A percentile compares a stretch with the other conserved stretches of the same genome.
Conservation (phyloP, 2,113 vertebrate species). For the Tympanuchus pallidicinctus region DNA sequence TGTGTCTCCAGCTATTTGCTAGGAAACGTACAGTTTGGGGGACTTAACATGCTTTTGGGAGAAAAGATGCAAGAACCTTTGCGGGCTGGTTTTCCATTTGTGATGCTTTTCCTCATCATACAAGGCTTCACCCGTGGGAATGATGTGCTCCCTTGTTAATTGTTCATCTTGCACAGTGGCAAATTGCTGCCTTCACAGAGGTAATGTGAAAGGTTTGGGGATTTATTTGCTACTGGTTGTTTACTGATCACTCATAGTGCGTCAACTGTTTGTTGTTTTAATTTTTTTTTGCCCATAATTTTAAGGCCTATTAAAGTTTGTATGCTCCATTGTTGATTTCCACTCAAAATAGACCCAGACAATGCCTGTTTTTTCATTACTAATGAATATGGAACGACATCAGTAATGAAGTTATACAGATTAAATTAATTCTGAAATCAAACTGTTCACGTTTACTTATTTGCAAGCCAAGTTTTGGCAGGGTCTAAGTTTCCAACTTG, state of each 20-base stretch:
- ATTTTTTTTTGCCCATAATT: slow-evolving; percentile 29
- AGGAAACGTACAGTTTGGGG: background rate
- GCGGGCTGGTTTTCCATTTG: background rate
- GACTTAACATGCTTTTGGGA: background rate
- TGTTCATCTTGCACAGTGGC: slow-evolving; percentile 12
- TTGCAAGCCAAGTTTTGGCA: background rate
- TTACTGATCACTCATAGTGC: background rate
- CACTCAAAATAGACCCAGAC: background rate
- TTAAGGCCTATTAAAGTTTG: background rate
- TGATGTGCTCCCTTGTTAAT: slow-evolving; percentile 5
- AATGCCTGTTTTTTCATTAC: background rate
- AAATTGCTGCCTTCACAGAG: slow-evolving; percentile 13
- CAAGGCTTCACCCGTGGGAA: background rate
- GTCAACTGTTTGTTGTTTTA: slow-evolving; percentile 30
- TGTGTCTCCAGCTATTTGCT: background rate
- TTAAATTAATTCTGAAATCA: slow-evolving; percentile 58
- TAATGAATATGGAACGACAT: background rate
- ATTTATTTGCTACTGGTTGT: slow-evolving; percentile 31
- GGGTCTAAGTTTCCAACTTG: background rate
- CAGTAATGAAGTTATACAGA: background rate
- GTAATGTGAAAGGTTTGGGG: slow-evolving; percentile 25
- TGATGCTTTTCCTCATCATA: background rate
- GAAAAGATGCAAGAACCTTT: background rate
- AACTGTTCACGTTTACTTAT: slow-evolving; percentile 40
- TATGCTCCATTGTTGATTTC: background rate